Conservation (phyloP, 2,113 vertebrate genomes). For the Elaphurus davidianus region DNA sequence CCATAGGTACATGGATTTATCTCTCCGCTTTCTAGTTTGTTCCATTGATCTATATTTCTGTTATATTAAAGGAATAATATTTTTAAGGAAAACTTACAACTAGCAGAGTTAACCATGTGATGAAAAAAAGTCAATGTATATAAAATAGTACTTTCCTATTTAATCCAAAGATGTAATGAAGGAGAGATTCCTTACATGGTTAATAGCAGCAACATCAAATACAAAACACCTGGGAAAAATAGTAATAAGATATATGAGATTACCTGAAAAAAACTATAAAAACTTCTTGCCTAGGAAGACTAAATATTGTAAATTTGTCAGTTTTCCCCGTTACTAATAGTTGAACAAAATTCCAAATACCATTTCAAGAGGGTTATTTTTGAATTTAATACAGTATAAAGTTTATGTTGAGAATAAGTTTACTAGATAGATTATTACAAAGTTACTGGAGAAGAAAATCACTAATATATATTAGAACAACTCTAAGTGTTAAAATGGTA, state of each 20-base stretch:
- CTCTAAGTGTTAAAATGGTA: not conserved
- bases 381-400: not conserved
- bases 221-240: not conserved
- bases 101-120: not conserved
- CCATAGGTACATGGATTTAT: not conserved
- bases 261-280: not conserved
- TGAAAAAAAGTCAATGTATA: not conserved
- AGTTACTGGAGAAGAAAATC: not conserved
- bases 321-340: not conserved
- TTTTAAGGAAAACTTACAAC: slow-evolving; percentile 7
- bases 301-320: not conserved
- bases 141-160: not conserved
- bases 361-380: not conserved
- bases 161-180: not conserved
- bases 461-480: not conserved
- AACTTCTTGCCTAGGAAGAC: not conserved
- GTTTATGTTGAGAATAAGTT: not conserved
- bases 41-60: not conserved
- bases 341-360: not conserved
- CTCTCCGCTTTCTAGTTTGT: not conserved
- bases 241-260: not conserved
- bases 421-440: not conserved
- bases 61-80: not conserved
- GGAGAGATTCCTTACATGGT: not conserved
- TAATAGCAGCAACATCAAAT: not conserved